Percentiles rank a stretch among this genome's conserved stretches.
Evolutionary conservation across 2,113 vertebrate species (phyloP).

Genomic region (Emydocephalus ijimae): DNA sequence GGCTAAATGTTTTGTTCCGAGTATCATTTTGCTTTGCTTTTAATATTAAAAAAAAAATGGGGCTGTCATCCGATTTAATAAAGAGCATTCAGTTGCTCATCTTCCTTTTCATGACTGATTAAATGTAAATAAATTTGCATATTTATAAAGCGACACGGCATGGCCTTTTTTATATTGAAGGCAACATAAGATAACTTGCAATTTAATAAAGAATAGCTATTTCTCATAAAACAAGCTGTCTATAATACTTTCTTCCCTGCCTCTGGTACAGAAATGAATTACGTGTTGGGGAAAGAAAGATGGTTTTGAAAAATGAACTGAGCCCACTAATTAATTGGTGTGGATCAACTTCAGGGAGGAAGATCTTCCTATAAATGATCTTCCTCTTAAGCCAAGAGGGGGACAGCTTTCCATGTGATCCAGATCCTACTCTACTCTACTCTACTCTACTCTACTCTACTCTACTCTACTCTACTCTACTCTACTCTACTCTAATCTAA

Average conservation of each 20-base stretch:
- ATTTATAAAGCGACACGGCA: not conserved
- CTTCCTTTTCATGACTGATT: constrained; percentile 6
- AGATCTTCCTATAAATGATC: not conserved
- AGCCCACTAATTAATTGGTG: not conserved
- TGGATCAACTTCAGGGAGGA: not conserved
- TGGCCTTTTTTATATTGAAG: not conserved
- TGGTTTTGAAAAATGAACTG: not conserved
- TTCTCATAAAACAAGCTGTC: not conserved
- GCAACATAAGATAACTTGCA: constrained; percentile 8
- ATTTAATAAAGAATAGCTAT: constrained; percentile 15
- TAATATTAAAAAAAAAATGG: not conserved
- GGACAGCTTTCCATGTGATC: not conserved
- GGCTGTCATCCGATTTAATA: not conserved
- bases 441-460: too few relatives aligned
- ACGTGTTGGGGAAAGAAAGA: not conserved
- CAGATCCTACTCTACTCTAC: too few relatives aligned
- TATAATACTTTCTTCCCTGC: not conserved
- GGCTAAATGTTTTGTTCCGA: not conserved
- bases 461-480: too few relatives aligned
- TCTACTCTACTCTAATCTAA: too few relatives aligned
- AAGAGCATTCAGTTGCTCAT: not conserved
- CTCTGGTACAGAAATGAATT: not conserved
- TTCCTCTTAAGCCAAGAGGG: not conserved
- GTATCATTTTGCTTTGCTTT: not conserved
- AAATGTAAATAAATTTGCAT: constrained; percentile 19